Evolutionary conservation across 2,888 invertebrate species (phyloP).

Genomic region (Drosophila acutilabella): DNA sequence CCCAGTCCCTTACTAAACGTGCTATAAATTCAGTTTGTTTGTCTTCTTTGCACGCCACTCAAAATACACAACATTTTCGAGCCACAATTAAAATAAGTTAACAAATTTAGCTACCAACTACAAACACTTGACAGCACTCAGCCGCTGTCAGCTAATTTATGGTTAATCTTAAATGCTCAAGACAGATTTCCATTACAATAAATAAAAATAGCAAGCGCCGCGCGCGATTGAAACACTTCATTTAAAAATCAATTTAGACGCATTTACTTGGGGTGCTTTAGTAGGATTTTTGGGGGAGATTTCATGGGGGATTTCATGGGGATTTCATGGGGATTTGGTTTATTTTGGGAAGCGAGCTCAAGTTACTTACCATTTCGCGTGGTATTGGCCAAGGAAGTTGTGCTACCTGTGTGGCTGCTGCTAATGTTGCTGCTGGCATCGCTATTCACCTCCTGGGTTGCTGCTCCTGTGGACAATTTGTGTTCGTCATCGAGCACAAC

Average conservation of each 20-base stretch:
- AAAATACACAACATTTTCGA: not conserved
- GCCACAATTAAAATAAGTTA: constrained; percentile 47
- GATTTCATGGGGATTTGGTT: constrained; percentile 11
- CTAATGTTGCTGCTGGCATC: constrained; percentile 39
- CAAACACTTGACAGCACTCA: constrained; percentile 40
- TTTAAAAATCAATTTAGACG: constrained; percentile 68
- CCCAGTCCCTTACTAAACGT: too few species aligned
- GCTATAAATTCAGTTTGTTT: not conserved
- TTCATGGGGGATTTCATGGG: not conserved
- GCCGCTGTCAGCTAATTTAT: constrained; percentile 51
- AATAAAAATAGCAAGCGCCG: constrained; percentile 20
- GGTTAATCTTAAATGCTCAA: constrained; percentile 18
- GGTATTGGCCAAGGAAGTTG: constrained; percentile 68
- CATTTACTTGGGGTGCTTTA: constrained; percentile 34
- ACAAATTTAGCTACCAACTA: constrained; percentile 12
- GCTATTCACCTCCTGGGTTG: constrained; percentile 28
- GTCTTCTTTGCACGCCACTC: not conserved
- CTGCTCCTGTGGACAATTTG: constrained; percentile 52
- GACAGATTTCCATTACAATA: constrained; percentile 11
- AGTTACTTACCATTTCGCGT: constrained; percentile 74
- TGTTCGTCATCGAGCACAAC: constrained; percentile 90
- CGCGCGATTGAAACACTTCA: constrained; percentile 3
- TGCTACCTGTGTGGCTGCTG: constrained; percentile 42
- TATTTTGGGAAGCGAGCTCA: constrained; percentile 24
- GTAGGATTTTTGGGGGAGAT: constrained; percentile 7